Evolutionary conservation across 1,140 invertebrate genomes (phyloP).

Genomic region (Acyrthosiphon pisum): DNA sequence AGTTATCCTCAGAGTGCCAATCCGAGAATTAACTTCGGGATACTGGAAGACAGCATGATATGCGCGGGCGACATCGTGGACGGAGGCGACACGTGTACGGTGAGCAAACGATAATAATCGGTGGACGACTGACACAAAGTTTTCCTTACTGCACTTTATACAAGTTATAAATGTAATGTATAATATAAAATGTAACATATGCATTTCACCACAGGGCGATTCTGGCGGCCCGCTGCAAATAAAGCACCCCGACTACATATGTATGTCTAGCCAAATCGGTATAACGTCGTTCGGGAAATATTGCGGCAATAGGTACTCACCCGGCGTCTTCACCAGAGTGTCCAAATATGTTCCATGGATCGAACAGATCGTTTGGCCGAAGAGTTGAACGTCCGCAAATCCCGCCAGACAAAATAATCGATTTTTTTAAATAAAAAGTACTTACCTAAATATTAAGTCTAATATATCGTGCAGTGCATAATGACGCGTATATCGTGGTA

Average conservation of each 20-base stretch:
- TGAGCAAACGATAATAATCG: not conserved
- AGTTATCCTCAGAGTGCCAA: constrained; percentile 6
- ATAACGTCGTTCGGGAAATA: constrained; percentile 71
- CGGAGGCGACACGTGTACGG: constrained; percentile 22
- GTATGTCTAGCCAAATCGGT: constrained; percentile 63
- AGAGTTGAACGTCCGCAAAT: not conserved
- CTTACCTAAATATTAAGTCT: not conserved
- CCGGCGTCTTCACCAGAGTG: constrained; percentile 74
- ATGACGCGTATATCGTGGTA: not conserved
- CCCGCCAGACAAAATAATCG: no score
- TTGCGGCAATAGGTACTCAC: constrained; percentile 66
- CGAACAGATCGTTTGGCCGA: constrained; percentile 67
- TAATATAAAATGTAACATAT: no score
- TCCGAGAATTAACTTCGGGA: not conserved
- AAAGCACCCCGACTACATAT: not conserved
- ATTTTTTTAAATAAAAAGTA: not conserved
- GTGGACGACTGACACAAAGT: not conserved
- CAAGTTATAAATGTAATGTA: not conserved
- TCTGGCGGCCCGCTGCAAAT: constrained; percentile 52
- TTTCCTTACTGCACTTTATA: not conserved
- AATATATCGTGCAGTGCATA: not conserved
- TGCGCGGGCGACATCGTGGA: not conserved
- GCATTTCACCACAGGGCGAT: constrained; percentile 31
- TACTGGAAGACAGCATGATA: constrained; percentile 23
- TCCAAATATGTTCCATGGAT: constrained; percentile 75